Conservation (phyloP, 2,113 vertebrate genomes). For the Dromas ardeola region DNA sequence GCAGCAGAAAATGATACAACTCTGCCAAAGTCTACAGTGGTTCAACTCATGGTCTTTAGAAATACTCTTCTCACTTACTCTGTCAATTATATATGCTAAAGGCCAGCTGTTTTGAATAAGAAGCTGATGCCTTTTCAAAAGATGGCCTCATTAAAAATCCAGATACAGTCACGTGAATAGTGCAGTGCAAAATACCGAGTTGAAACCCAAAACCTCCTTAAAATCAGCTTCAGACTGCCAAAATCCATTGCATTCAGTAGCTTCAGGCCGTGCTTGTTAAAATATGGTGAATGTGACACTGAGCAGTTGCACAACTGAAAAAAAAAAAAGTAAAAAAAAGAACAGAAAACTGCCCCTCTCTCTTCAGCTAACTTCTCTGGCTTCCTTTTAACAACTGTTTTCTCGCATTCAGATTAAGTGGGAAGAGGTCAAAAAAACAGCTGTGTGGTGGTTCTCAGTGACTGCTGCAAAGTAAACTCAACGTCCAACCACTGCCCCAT, state of each 20-base stretch:
- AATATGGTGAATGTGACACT: neutral
- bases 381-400: neutral
- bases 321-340: neutral
- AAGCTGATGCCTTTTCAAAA: neutral
- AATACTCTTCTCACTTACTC: neutral
- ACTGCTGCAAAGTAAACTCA: neutral
- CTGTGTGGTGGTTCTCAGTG: neutral
- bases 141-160: neutral
- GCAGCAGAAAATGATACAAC: neutral
- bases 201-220: neutral
- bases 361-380: neutral
- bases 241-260: neutral
- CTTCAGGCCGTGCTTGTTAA: neutral
- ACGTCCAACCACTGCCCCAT: neutral
- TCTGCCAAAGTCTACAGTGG: neutral
- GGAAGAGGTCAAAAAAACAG: neutral
- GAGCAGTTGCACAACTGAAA: neutral
- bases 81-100: neutral
- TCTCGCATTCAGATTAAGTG: neutral
- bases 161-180: neutral
- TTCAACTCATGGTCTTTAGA: neutral
- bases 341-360: neutral
- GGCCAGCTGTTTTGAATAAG: neutral
- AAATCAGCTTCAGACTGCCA: neutral
- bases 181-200: neutral